These are phyloP conservation scores for Cerceris rybyensis DNA, from an alignment of 2,888 invertebrate genomes.

Conservation along the genomic window DNA sequence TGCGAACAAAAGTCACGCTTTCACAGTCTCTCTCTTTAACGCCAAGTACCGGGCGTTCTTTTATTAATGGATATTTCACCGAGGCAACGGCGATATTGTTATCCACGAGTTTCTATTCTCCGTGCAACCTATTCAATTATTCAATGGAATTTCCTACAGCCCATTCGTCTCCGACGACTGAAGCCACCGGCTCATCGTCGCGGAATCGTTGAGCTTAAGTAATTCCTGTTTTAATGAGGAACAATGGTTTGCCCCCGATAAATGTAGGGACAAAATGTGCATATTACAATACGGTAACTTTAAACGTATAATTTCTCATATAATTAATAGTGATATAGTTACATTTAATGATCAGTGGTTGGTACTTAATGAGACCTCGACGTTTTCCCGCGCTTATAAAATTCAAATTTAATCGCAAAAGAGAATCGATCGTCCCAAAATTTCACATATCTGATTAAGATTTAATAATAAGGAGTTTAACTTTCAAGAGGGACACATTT, in stretches of 20 bases:
- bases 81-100: constrained; percentile 14
- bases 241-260: too few relatives aligned
- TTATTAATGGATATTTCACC: constrained; percentile 55
- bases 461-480: too few relatives aligned
- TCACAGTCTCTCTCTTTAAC: constrained; percentile 54
- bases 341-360: too few relatives aligned
- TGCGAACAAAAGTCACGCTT: constrained; percentile 68
- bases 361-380: too few relatives aligned
- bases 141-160: constrained; percentile 17
- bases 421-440: background rate
- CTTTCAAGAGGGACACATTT: too few relatives aligned
- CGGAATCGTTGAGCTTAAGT: background rate
- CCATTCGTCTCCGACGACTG: background rate
- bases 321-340: too few relatives aligned
- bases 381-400: too few relatives aligned
- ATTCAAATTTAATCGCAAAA: too few relatives aligned
- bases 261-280: too few relatives aligned
- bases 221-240: background rate
- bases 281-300: too few relatives aligned
- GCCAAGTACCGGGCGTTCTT: constrained; percentile 38
- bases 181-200: background rate
- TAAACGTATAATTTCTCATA: too few relatives aligned
- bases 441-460: background rate
- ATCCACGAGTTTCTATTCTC: constrained; percentile 53
- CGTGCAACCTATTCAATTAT: constrained; percentile 33